Percentiles rank a stretch among this genome's conserved stretches.
Conservation (phyloP, 2,888 invertebrate species). For the Diarsia brunnea region DNA sequence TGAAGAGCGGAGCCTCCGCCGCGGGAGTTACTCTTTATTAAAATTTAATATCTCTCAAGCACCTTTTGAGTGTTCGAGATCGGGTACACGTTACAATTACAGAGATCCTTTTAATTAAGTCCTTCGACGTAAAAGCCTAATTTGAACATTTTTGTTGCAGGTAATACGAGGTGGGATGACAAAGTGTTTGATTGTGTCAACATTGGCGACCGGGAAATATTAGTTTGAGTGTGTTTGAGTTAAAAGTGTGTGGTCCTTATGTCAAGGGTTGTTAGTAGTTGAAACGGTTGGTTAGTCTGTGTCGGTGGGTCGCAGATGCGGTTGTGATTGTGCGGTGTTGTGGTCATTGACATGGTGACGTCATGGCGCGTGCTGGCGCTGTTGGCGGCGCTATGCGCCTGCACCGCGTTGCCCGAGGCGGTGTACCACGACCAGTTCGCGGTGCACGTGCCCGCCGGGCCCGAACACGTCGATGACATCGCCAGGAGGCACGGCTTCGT, state of each 20-base stretch:
- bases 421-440: conserved; percentile 96
- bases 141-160: conserved; percentile 72
- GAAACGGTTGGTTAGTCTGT: conserved; percentile 62
- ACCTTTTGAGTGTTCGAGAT: conserved; percentile 76
- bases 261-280: conserved; percentile 62
- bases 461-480: conserved; percentile 93
- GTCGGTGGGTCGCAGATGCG: conserved; percentile 75
- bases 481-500: conserved; percentile 96
- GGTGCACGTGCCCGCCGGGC: conserved; percentile 94
- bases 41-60: conserved; percentile 82
- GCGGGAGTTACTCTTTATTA: conserved; percentile 81
- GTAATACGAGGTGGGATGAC: conserved; percentile 78
- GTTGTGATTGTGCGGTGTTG: conserved; percentile 73
- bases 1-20: conserved; percentile 71
- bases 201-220: conserved; percentile 55
- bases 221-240: conserved; percentile 63
- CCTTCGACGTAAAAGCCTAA: conserved; percentile 66
- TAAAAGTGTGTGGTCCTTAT: conserved; percentile 65
- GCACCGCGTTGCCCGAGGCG: conserved; percentile 75
- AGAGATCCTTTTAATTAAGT: conserved; percentile 78
- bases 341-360: conserved; percentile 82
- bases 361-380: conserved; percentile 86
- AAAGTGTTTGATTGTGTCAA: conserved; percentile 64
- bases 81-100: conserved; percentile 76
- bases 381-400: conserved; percentile 75